Evolutionary conservation across 2,888 invertebrate species (phyloP), one percentile per base, ranked within the genome.

Genomic region (Lasioglossum oenotherae): DNA sequence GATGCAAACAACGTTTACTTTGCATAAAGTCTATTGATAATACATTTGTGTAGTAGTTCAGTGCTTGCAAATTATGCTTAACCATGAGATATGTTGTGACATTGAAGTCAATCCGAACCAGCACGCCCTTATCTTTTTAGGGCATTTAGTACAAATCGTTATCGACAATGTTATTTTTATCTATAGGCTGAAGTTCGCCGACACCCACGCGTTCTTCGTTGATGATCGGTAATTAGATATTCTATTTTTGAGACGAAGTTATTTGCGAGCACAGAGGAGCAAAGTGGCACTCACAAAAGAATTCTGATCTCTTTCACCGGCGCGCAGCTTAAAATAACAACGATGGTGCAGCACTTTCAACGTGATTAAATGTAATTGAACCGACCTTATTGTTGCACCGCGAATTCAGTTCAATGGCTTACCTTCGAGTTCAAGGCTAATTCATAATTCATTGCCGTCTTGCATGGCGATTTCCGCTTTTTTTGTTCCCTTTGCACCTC

Each of bases 351-450:
- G 86, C 71, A 75, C 81, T 86, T 85, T 86, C 86, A 53, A 81
- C 72, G 78, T 75, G 75, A 76, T 86, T 86, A 86, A 81, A 78
- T 57, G 75, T 75, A 87, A 87, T 87, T 87, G 74, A 77, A 80
- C 82, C 76, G 74, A 57, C 87, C 86, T 80, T 82, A 82, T 87
- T 87, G 82, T 80, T 79, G 60, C 76, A 64, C 38, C 44, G 31
- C 67, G 78, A 78, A 82, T 82, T 46, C 82, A 80, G 82, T 82
- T 82, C 79, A 82, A 78, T 72, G 72, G 76, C 80, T 87, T 75
- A 74, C 74, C 87, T 78, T 74, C 79, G 79, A 80, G 78, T 86
- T 87, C 82, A 87, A 82, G 87, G 86, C 82, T 86, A 74, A 86
- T 86, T 82, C 81, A 86, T 86, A 86, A 81, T 86, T 86, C 86